Evolutionary conservation across 2,113 vertebrate species (phyloP).

Genomic region (Sprattus sprattus): DNA sequence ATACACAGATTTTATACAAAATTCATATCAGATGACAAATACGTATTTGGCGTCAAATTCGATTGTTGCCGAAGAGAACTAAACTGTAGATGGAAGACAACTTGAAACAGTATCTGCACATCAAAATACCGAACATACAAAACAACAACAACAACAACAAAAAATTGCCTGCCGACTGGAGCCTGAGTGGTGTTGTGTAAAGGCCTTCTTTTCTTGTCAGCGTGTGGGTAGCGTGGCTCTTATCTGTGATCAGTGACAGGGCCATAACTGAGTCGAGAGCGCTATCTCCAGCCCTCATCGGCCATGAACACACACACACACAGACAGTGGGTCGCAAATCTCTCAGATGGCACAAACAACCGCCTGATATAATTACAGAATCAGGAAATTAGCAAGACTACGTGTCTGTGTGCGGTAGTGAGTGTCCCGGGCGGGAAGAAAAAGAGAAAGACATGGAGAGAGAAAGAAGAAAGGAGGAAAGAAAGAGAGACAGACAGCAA

Average conservation of each 20-base stretch:
- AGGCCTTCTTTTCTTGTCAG: background rate
- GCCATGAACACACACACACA: constrained; percentile 52
- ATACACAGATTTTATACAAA: background rate
- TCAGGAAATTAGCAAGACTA: constrained; percentile 67
- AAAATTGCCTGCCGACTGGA: constrained; percentile 2
- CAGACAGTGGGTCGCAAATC: constrained; percentile 62
- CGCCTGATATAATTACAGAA: constrained; percentile 66
- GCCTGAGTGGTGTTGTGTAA: constrained; percentile 23
- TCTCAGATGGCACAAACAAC: constrained; percentile 62
- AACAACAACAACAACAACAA: background rate
- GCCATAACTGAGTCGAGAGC: constrained; percentile 46
- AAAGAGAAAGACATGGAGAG: constrained; percentile 26
- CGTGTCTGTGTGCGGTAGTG: constrained; percentile 48
- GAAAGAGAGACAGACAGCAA: constrained; percentile 21
- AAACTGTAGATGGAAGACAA: background rate
- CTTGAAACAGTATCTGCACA: background rate
- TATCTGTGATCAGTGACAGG: constrained; percentile 60
- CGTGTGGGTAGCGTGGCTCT: constrained; percentile 28
- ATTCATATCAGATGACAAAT: background rate
- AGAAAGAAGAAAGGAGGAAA: constrained; percentile 16
- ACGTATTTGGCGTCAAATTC: background rate
- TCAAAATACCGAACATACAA: background rate
- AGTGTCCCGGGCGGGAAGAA: background rate
- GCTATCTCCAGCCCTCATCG: constrained; percentile 62
- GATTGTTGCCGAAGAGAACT: background rate